A percentile compares a stretch with the other conserved stretches of the same genome.
phyloP scores from a whole-genome alignment of 2,113 vertebrate species.

The Hypocryptadius cinnamomeus region DNA sequence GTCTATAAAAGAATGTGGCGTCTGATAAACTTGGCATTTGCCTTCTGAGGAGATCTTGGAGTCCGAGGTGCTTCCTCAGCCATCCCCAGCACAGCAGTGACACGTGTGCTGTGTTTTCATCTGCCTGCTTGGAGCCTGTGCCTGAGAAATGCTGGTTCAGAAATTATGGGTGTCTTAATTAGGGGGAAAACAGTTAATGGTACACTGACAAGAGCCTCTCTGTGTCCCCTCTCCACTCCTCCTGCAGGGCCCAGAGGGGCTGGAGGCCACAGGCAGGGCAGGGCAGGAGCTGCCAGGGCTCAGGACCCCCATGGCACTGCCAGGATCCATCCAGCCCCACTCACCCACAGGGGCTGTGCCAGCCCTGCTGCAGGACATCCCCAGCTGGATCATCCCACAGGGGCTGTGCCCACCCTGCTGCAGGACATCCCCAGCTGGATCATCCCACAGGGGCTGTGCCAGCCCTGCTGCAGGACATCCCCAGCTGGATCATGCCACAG shows the following conservation, averaged over 20 bases:
- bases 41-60: not conserved
- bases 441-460: too few relatives aligned
- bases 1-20: not conserved
- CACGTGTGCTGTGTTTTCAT: not conserved
- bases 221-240: accelerated
- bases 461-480: too few relatives aligned
- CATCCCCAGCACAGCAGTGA: not conserved
- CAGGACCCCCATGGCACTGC: not conserved
- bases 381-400: not conserved
- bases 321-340: too few relatives aligned
- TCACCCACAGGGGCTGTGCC: too few relatives aligned
- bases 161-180: not conserved
- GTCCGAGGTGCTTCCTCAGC: not conserved
- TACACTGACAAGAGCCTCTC: not conserved
- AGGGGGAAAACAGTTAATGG: not conserved
- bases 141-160: not conserved
- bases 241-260: not conserved
- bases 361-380: too few relatives aligned
- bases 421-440: too few relatives aligned
- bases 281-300: not conserved
- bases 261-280: not conserved
- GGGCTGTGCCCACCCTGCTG: not conserved
- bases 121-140: not conserved
- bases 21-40: not conserved
- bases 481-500: too few relatives aligned